Evolutionary conservation across 2,797 vertebrate species (phyloP).

Genomic region (Nyctibius grandis): DNA sequence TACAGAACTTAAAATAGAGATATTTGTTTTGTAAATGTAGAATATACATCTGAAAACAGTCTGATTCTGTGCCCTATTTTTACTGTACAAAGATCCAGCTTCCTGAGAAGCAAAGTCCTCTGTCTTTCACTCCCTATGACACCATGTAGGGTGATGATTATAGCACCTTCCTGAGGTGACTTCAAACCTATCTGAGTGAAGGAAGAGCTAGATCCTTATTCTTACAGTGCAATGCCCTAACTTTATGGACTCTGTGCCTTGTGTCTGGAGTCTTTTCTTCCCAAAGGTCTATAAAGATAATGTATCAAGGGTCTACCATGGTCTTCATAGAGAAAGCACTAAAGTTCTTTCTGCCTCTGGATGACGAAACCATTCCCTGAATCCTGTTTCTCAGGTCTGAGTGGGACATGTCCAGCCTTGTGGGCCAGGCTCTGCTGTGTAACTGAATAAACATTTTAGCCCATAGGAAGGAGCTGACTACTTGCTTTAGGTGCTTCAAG

Average conservation of each 20-base stretch:
- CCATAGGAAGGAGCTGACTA: not conserved
- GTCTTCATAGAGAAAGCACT: not conserved
- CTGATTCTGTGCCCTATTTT: not conserved
- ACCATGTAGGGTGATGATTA: not conserved
- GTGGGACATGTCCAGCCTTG: not conserved
- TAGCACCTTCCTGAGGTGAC: not conserved
- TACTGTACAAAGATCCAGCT: not conserved
- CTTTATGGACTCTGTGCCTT: not conserved
- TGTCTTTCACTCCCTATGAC: not conserved
- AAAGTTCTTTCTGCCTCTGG: not conserved
- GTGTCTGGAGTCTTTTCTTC: not conserved
- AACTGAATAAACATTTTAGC: not conserved
- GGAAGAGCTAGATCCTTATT: not conserved
- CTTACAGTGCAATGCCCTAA: not conserved
- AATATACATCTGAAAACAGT: not conserved
- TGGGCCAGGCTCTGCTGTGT: not conserved
- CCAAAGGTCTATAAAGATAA: not conserved
- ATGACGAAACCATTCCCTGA: not conserved
- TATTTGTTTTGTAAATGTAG: not conserved
- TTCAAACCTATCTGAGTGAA: not conserved
- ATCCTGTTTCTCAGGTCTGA: not conserved
- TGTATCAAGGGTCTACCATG: not conserved
- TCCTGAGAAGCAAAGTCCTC: not conserved
- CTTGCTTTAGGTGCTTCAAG: not conserved
- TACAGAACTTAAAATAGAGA: not conserved